A percentile compares a stretch with the other conserved stretches of the same genome.
Evolutionary conservation across 2,888 invertebrate genomes (phyloP).

Genomic region (Acleris emargana): DNA sequence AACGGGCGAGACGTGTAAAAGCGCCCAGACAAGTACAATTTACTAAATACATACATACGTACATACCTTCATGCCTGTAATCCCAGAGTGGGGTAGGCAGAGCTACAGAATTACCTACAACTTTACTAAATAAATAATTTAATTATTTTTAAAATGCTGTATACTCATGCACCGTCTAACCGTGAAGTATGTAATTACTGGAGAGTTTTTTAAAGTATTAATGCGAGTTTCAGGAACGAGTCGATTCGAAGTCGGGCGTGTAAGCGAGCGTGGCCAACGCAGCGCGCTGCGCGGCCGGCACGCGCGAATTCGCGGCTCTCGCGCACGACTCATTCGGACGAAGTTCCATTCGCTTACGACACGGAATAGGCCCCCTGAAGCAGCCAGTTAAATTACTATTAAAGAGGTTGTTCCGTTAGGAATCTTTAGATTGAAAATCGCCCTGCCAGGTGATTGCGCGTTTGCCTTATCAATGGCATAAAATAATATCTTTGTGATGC

Average conservation of each 20-base stretch:
- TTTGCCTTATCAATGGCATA: too few relatives aligned
- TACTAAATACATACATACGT: too few relatives aligned
- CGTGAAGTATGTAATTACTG: constrained; percentile 3
- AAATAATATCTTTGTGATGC: too few relatives aligned
- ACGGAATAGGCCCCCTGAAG: background rate
- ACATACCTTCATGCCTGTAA: too few relatives aligned
- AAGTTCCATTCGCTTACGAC: constrained; percentile 38
- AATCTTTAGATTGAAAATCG: too few relatives aligned
- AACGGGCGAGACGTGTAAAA: too few relatives aligned
- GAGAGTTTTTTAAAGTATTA: constrained; percentile 5
- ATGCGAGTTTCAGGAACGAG: constrained; percentile 15
- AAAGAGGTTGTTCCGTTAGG: background rate
- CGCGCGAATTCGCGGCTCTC: constrained; percentile 43
- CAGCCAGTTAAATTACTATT: background rate
- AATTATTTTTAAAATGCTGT: background rate
- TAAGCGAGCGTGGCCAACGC: constrained; percentile 40
- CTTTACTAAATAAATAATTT: too few relatives aligned
- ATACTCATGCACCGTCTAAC: background rate
- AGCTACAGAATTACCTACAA: too few relatives aligned
- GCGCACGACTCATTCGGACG: constrained; percentile 41
- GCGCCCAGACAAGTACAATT: too few relatives aligned
- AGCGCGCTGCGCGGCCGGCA: constrained; percentile 38
- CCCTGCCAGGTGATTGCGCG: too few relatives aligned
- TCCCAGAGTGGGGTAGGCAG: too few relatives aligned
- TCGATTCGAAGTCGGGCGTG: background rate